Evolutionary conservation across 2,888 invertebrate genomes (phyloP), one percentile per base, ranked within the genome.

Genomic region (Nebria brevicollis): DNA sequence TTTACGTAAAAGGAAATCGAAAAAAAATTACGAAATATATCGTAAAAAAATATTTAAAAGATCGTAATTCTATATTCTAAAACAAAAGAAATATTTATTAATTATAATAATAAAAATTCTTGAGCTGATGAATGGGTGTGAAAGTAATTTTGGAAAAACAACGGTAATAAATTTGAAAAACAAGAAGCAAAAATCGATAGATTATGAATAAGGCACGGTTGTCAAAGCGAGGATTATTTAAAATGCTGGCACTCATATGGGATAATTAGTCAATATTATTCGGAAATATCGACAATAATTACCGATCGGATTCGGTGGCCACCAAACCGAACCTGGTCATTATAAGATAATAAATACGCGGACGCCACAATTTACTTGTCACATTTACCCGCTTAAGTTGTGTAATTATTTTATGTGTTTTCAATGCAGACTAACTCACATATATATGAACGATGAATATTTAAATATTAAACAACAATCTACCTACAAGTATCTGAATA

Each of bases 401-500:
- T 54, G 8, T 54, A 54, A 54, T 54, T 54, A 54, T 13, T 54
- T 54, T 7, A 54, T 54, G 7, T 34, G 54, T 13, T 54, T 8
- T 8, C 54, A 54, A 54, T 54, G 11, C 54, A 54, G 2, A 54
- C 54, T 11, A 0, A 54, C 54, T 3, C 54, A 34, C 34, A 34
- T 34, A 34, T 2, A 34, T 5, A 34, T 34, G 5, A 4, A 34
- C 34, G 34, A 34, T 5, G 54, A 54, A 54, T 54, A 54, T 54
- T 54, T 54, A 54, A 54, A 54, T 54, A 54, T 54, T 4, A 34
- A 34, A 34, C 34, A 34, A 34, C 1, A 5, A 6, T 6, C 54
- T 54, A 54, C 54, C 54, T 54, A 54, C 54, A 54, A 15, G 20
- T 34, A 34, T 72, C 11, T 72, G n/a, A 15, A 72, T 72, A 34